Conservation (phyloP, 1,140 invertebrate genomes). For the Bombus consobrinus region DNA sequence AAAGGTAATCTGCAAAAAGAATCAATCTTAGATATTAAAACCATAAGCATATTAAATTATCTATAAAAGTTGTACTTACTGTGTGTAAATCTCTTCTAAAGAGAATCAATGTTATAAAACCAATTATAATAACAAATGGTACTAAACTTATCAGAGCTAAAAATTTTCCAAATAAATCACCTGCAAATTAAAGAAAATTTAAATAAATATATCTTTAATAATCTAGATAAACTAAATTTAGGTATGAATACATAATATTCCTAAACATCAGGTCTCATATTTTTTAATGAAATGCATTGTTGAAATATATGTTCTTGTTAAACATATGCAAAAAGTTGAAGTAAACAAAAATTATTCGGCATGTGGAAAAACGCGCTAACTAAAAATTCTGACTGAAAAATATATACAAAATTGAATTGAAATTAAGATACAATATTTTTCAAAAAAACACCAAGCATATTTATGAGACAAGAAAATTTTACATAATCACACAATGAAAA, state of each 20-base stretch:
- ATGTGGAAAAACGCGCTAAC: not conserved
- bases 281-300: not conserved
- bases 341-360: not conserved
- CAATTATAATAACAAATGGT: constrained; percentile 91
- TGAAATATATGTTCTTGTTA: not conserved
- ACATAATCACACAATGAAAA: not conserved
- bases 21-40: not conserved
- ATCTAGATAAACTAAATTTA: not conserved
- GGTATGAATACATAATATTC: not conserved
- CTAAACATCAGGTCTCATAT: not conserved
- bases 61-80: constrained; percentile 82
- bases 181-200: constrained; percentile 63
- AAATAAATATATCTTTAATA: not conserved
- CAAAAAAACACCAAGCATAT: not conserved
- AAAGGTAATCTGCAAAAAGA: constrained; percentile 90
- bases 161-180: constrained; percentile 73
- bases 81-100: constrained; percentile 96
- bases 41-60: not conserved
- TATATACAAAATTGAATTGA: not conserved
- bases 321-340: not conserved
- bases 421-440: not conserved
- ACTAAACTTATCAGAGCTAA: constrained; percentile 90
- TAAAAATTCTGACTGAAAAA: not conserved
- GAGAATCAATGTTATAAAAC: constrained; percentile 92
- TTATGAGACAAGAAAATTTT: not conserved